phyloP scores from a whole-genome alignment of 2,797 vertebrate species.

The Psittacula echo region DNA sequence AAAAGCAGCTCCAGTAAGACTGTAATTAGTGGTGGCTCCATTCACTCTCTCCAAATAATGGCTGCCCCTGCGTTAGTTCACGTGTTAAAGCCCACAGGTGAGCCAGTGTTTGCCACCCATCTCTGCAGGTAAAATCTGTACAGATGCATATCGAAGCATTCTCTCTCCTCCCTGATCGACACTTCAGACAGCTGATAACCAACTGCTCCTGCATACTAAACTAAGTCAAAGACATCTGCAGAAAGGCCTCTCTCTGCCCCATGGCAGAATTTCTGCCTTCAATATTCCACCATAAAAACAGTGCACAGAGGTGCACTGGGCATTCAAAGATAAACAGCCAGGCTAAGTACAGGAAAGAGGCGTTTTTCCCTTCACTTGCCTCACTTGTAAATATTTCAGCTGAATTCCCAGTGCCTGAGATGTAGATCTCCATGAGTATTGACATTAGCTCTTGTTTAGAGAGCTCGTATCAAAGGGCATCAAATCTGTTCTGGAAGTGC shows the following conservation, averaged over 20 bases:
- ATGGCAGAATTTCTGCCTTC: background rate
- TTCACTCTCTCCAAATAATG: background rate
- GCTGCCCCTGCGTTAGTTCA: rapidly evolving
- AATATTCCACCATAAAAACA: background rate
- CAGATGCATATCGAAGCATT: rapidly evolving
- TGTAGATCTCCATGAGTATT: background rate
- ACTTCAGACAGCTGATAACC: background rate
- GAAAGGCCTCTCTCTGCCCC: background rate
- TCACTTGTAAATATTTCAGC: background rate
- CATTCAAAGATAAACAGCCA: background rate
- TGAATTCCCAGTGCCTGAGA: background rate
- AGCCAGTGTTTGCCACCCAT: background rate
- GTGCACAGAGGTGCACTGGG: background rate
- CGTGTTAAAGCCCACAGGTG: background rate
- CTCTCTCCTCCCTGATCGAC: background rate
- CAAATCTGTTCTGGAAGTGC: background rate
- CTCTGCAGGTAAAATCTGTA: background rate
- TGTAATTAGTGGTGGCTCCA: background rate
- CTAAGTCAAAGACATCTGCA: background rate
- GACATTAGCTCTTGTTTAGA: background rate
- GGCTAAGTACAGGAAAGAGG: background rate
- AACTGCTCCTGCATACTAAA: too few species aligned
- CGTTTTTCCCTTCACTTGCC: background rate
- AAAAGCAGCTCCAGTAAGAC: too few species aligned
- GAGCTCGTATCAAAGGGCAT: constrained; percentile 37